These are phyloP conservation scores for Aleiodes alternator DNA, from an alignment of 2,888 invertebrate genomes.

Conservation along the genomic window DNA sequence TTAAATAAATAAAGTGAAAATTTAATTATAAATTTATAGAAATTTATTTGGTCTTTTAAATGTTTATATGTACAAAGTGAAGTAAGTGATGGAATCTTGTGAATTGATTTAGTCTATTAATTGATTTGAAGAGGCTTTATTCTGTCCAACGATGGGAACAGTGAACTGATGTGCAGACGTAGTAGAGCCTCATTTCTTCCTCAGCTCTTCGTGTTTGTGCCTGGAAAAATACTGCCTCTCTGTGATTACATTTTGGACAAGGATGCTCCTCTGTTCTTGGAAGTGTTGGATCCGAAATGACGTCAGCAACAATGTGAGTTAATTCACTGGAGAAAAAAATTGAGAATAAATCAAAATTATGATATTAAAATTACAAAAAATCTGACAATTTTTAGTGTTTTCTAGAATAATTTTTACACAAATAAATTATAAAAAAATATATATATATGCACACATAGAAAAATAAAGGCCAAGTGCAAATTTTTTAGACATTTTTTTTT, in stretches of 20 bases:
- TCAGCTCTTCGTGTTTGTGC: slow-evolving; percentile 97
- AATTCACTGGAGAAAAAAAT: slow-evolving; percentile 82
- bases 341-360: no score
- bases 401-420: no score
- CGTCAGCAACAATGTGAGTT: slow-evolving; percentile 98
- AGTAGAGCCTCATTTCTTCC: slow-evolving; percentile 98
- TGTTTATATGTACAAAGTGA: slow-evolving; percentile 3
- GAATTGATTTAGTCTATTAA: neutral
- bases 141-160: slow-evolving; percentile 98
- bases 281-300: slow-evolving; percentile 97
- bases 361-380: no score
- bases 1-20: slow-evolving; percentile 61
- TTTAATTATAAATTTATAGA: slow-evolving; percentile 35
- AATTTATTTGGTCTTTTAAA: neutral
- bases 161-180: slow-evolving; percentile 94
- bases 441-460: slow-evolving; percentile 38
- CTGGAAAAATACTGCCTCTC: slow-evolving; percentile 99
- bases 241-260: slow-evolving; percentile 96
- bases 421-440: no score
- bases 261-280: slow-evolving; percentile 99
- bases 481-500: no score
- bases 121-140: slow-evolving; percentile 74
- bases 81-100: neutral
- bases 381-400: no score
- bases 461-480: neutral